Evolutionary conservation across 2,113 vertebrate species (phyloP).

Genomic region (Crocuta crocuta): DNA sequence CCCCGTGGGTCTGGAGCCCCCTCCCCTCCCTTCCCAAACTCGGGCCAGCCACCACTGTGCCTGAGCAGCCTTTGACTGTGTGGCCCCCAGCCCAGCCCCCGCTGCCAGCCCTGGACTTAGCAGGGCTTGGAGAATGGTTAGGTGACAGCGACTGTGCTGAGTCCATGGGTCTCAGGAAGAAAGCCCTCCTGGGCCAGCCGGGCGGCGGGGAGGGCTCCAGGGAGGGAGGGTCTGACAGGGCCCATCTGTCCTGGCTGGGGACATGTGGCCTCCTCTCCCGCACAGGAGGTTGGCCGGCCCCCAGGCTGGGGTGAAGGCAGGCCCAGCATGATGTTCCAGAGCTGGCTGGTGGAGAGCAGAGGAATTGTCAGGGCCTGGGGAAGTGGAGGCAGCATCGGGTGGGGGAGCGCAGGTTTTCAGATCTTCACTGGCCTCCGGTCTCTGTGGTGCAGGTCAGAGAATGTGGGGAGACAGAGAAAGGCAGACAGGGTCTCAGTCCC

Average conservation of each 20-base stretch:
- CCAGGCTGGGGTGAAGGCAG: background rate
- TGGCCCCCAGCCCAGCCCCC: background rate
- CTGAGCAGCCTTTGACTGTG: background rate
- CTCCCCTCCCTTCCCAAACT: background rate
- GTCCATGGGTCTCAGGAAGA: background rate
- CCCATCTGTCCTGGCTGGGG: background rate
- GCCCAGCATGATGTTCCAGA: rapidly evolving
- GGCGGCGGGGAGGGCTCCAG: background rate
- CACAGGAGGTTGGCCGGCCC: background rate
- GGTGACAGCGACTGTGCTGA: background rate
- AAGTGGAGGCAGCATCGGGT: rapidly evolving
- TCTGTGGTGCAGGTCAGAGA: background rate
- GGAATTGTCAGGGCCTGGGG: background rate
- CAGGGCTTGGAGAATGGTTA: background rate
- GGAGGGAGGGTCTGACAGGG: background rate
- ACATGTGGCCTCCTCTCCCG: background rate
- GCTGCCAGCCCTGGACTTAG: no score
- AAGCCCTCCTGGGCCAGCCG: background rate
- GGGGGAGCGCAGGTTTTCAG: background rate
- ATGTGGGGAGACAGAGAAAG: background rate
- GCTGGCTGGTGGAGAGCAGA: background rate
- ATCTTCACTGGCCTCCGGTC: background rate
- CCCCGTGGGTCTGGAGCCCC: background rate
- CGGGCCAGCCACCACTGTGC: background rate
- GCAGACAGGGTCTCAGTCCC: rapidly evolving